Base-by-base conservation (phyloP, 2,888 invertebrate genomes). In the Tinea semifulvella region DNA sequence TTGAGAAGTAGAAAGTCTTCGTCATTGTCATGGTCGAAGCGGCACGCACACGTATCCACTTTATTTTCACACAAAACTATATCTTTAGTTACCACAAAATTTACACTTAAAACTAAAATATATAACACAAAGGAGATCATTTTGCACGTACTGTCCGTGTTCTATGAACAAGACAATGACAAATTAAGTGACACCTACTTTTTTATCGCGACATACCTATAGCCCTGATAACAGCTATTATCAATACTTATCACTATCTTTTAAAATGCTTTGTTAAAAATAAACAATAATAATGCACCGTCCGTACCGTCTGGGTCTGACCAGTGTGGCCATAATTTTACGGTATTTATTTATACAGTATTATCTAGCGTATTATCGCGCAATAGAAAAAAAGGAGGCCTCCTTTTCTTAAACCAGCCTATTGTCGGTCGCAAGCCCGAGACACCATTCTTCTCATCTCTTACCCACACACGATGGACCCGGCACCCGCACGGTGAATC, bases 51-150 rank as follows among this genome's bases (percentile, higher is more conserved):
- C 2, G 53, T 1, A 11, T 43, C 19, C 14, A 27, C 19, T 31
- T 31, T 55, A 55, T 54, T 57, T 5, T 67, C 66, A 63, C 77
- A 76, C 17, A 73, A 38, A 17, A 18, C n/a, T 26, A 17, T 17
- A 16, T 25, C n/a, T 40, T 20, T 19, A 22, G 20, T 11, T 2
- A 5, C 6, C 5, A 40, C 22, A 22, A 22, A 20, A 22, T 40
- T 40, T 5, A 2, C 18, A 19, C 10, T 40, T 8, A 22, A 40
- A 22, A 14, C 4, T 14, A 36, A 18, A 14, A 36, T 18, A 36
- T 17, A 14, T 16, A 36, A 36, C 20, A 20, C 10, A 18, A 40
- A 20, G 11, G n/a, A 4, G 11, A 7, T 3, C 14, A 13, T 22
- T 40, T 13, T 4, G 2, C 31, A n/a, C n/a, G 2, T 11, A 2